Evolutionary conservation across 2,888 invertebrate species (phyloP), one percentile per base, ranked within the genome.

Genomic region (Teleogryllus oceanicus): DNA sequence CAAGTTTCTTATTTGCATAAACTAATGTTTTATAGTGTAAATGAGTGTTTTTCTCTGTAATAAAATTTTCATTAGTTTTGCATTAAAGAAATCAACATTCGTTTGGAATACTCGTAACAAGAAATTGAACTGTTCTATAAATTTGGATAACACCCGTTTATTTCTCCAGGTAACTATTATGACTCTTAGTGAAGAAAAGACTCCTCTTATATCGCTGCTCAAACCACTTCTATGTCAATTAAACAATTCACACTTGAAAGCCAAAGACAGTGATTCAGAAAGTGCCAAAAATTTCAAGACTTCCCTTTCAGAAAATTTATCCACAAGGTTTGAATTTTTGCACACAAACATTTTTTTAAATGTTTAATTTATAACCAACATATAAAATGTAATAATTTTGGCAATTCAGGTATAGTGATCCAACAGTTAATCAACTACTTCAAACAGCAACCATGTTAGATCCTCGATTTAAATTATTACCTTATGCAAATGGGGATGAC

Each of bases 221-320:
- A 88, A 88, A 83, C 89, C 89, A 21, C 83, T 89, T n/a, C 85
- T 88, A n/a, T 88, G 88, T 87, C 88, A 89, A 83, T 85, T 89
- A 13, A 87, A 87, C 0, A 88, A 87, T 2, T 86, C 87, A 5
- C 88, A 89, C 83, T 84, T 89, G 1, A 88, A 88, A 84, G 83
- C 85, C 18, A 87, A 87, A 80, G 85, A 87, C 2, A 82, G 83
- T 0, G 88, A 88, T 80, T 87, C 86, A 37, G 84, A 85, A 3
- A 85, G 84, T 49, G 87, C 87, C 2, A 84, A 83, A 74, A 82
- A 84, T 12, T 85, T 89, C 74, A 89, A 89, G 82, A 86, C 86
- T 81, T 85, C 85, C 2, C 84, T 89, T 5, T 86, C 87, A 0
- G 85, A 87, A 49, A 86, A 86, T 85, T 85, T 88, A 37, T 82